Evolutionary conservation across 1,140 invertebrate genomes (phyloP), one percentile per base, ranked within the genome.

Genomic region (Apis dorsata): DNA sequence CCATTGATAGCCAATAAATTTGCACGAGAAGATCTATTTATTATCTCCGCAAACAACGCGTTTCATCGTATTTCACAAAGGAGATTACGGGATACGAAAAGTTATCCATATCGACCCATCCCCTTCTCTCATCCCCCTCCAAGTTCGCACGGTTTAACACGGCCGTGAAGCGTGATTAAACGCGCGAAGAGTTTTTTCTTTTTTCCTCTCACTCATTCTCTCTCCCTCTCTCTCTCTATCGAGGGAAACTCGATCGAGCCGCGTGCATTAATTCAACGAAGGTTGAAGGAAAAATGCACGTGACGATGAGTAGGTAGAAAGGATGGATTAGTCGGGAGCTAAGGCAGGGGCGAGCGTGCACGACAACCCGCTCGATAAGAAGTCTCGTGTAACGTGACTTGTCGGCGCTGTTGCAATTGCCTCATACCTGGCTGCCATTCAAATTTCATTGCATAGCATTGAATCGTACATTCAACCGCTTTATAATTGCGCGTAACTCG

Each of bases 371-470:
- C 83, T 84, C 86, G 90, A 90, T 90, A 90, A 90, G 88, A 82
- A 70, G 82, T 19, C 79, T 76, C 66, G 77, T 24, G 24, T 84
- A 87, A 77, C 78, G 78, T 88, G 84, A 85, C 86, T 68, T 68
- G 76, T 80, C 55, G 24, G 60, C 57, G 70, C 63, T 28, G 77
- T 71, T 82, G 70, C 79, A 85, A 75, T 86, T 85, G 79, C 76
- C 44, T 60, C 13, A 59, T 66, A 62, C 34, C 17, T 15, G 55
- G 75, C 70, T 51, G 82, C 81, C 85, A 89, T 89, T 91, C 89
- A 89, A 89, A 90, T 90, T 91, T 91, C 85, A 88, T 91, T 89
- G 87, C 69, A 83, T 81, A 69, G 79, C 79, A 83, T 73, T 69
- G 81, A 66, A 5, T 57, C 8, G 13, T 79, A 62, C 73, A 15